Percentiles rank a stretch among this genome's conserved stretches.
Evolutionary conservation across 2,797 vertebrate species (phyloP).

Genomic region (Anableps anableps): DNA sequence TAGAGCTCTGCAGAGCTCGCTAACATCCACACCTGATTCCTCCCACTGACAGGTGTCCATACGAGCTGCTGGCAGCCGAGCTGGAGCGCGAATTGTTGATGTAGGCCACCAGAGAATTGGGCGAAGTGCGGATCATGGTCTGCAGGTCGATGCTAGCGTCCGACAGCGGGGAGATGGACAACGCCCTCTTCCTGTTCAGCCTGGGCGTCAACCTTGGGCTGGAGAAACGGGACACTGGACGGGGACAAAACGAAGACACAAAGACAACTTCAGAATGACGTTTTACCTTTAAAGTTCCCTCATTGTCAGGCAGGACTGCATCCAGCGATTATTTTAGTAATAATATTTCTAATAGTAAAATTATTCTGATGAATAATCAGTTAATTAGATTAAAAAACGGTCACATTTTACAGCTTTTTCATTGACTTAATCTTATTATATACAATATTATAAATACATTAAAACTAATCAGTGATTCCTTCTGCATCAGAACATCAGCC

Average conservation of each 20-base stretch:
- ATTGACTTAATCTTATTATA: no score
- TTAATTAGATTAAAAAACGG: no score
- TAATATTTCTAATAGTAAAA: no score
- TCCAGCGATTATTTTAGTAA: no score
- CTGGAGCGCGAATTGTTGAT: slow-evolving; percentile 99
- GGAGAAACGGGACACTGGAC: slow-evolving; percentile 92
- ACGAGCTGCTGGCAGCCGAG: slow-evolving; percentile 96
- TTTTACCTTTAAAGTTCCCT: not conserved
- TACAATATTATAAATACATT: no score
- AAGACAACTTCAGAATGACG: not conserved
- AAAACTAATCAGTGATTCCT: no score
- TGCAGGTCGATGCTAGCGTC: slow-evolving; percentile 98
- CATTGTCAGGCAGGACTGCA: not conserved
- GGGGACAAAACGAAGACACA: not conserved
- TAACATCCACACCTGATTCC: slow-evolving; percentile 66
- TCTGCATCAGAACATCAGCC: no score
- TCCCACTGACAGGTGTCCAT: slow-evolving; percentile 94
- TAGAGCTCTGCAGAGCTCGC: not conserved
- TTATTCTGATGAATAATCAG: no score
- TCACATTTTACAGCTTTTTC: no score
- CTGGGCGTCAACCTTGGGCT: slow-evolving; percentile 93
- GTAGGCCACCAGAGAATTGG: slow-evolving; percentile 97
- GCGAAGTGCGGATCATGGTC: slow-evolving; percentile 98
- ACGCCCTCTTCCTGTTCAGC: slow-evolving; percentile 92
- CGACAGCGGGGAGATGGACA: slow-evolving; percentile 95